Base-by-base conservation (phyloP, 2,888 invertebrate genomes). In the Clistopyga incitator region DNA sequence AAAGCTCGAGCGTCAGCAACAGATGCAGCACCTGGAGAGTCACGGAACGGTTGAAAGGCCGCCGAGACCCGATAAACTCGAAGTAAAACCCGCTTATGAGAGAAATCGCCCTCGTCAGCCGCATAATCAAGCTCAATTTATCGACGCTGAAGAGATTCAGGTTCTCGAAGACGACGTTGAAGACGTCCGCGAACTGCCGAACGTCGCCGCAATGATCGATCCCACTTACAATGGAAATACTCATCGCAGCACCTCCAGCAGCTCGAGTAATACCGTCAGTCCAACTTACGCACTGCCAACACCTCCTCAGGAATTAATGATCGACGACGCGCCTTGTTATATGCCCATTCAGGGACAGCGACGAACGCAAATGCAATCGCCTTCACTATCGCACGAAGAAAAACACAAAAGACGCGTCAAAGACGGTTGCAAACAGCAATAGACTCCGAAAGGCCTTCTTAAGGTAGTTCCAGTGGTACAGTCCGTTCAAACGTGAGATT, bases 271-370 rank as follows among this genome's bases (percentile, higher is more conserved):
- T 47, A 90, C 92, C 2, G 87, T 92, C 10, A 93, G 93, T 74
- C 93, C 93, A 4, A 89, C 90, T 3, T 92, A 91, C 38, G 89
- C 90, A 3, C 86, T 93, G 38, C 92, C 93, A 4, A 92, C 93
- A 20, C 91, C 92, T 2, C 89, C 92, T 0, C 90, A 90, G 38
- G 92, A 92, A 59, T 78, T 91, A 1, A 89, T 90, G 88, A 84
- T 85, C 20, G 95, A 95, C 87, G 93, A 94, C 86, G 94, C 94
- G 61, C 96, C 96, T 8, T 96, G 96, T 77, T 96, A 97, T 90
- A 96, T 97, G 96, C 96, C 96, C 67, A 96, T 97, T 89, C 96
- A 96, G 92, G 96, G 96, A 67, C 96, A 96, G 88, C 94, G 96
- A 82, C 94, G 96, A 87, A 95, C 90, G 79, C 92, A 92, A 77